Evolutionary conservation across 2,113 vertebrate genomes (phyloP).

Genomic region (Epinephelus cyanopodus): DNA sequence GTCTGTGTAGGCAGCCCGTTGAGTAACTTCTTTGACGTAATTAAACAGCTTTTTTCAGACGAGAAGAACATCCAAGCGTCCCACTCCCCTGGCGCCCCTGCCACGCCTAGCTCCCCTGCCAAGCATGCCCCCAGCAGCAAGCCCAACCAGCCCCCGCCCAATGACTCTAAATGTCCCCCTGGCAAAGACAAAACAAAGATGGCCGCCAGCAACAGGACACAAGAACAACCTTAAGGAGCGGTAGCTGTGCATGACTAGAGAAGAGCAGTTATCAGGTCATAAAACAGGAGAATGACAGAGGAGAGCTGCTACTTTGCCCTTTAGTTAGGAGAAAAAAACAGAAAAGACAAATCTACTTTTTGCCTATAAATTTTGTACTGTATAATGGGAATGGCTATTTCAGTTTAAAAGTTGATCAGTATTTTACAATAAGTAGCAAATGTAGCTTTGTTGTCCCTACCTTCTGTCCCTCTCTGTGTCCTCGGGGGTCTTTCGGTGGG

Average conservation of each 20-base stretch:
- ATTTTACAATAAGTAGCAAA: conserved; percentile 83
- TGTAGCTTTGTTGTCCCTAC: conserved; percentile 78
- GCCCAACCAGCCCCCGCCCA: conserved; percentile 90
- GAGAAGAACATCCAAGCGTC: conserved; percentile 98
- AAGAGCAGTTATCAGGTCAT: conserved; percentile 55
- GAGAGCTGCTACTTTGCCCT: conserved; percentile 82
- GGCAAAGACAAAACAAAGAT: conserved; percentile 94
- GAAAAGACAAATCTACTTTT: conserved; percentile 66
- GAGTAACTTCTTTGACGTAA: conserved; percentile 99
- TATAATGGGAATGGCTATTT: conserved; percentile 72
- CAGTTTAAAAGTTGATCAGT: conserved; percentile 63
- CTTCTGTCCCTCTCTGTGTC: conserved; percentile 50
- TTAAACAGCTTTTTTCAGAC: conserved; percentile 99
- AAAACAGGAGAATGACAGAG: neutral
- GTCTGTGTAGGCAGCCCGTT: conserved; percentile 93
- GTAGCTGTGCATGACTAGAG: conserved; percentile 78
- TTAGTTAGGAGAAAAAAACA: conserved; percentile 51
- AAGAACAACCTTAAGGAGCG: conserved; percentile 91
- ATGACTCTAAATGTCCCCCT: conserved; percentile 90
- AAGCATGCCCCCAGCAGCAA: conserved; percentile 92
- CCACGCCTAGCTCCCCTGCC: conserved; percentile 82
- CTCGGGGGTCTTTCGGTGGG: conserved; percentile 49
- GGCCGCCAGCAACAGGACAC: conserved; percentile 90
- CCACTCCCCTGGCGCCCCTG: conserved; percentile 90
- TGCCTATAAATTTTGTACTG: conserved; percentile 78